Evolutionary conservation across 2,888 invertebrate genomes (phyloP).

Genomic region (Linnaemya tessellans): DNA sequence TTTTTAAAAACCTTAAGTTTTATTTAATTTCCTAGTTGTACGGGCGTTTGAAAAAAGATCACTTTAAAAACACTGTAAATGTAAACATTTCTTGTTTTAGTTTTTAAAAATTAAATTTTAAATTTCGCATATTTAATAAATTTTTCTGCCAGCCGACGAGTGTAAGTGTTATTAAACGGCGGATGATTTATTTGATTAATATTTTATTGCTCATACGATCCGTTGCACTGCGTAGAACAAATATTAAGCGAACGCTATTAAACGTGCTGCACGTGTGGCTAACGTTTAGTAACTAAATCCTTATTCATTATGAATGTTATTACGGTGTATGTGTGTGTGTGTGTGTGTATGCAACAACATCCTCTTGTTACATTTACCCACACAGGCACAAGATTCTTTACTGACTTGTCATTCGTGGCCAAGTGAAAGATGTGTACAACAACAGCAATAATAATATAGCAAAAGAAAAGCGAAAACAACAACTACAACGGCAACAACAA

Average conservation of each 20-base stretch:
- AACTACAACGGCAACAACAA: slow-evolving; percentile 54
- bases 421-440: slow-evolving; percentile 48
- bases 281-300: slow-evolving; percentile 80
- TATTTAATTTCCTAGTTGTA: slow-evolving; percentile 17
- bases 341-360: slow-evolving; percentile 55
- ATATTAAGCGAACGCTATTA: slow-evolving; percentile 48
- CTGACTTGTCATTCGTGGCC: slow-evolving; percentile 64
- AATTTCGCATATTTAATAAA: not conserved
- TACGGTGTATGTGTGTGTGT: slow-evolving; percentile 16
- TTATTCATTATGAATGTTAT: slow-evolving; percentile 56
- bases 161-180: slow-evolving; percentile 40
- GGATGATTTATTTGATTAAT: slow-evolving; percentile 44
- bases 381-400: slow-evolving; percentile 42
- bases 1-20: slow-evolving; percentile 38
- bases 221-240: slow-evolving; percentile 23
- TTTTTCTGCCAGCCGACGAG: not conserved
- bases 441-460: slow-evolving; percentile 40
- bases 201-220: slow-evolving; percentile 58
- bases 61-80: not conserved
- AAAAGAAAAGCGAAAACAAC: slow-evolving; percentile 50
- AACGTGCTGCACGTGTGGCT: slow-evolving; percentile 80
- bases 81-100: slow-evolving; percentile 7
- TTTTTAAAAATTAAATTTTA: slow-evolving; percentile 12
- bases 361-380: slow-evolving; percentile 49
- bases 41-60: not conserved